Base-by-base conservation (phyloP, 2,113 vertebrate genomes). In the Xiphorhynchus elegans region DNA sequence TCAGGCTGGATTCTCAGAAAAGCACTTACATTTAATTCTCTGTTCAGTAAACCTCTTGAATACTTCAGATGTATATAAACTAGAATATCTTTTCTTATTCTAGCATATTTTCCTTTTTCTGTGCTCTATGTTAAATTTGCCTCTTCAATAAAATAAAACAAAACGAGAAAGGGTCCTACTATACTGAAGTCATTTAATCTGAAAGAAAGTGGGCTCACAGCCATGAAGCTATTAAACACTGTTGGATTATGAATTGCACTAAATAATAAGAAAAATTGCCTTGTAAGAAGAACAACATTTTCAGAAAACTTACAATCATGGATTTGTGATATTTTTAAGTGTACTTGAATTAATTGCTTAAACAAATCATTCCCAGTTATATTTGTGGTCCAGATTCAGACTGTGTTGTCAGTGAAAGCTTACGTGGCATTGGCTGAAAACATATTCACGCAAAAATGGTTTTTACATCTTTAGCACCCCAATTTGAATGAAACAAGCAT, bases 371-470 rank as follows among this genome's bases (percentile, higher is more conserved):
- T 82, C n/a, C 33, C 42, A 14, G 47, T 6, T 10, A 46, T 35
- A 73, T 46, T 62, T 39, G 29, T 62, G 19, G 17, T 62, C 13
- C 35, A 40, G 53, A 49, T 49, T 83, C 28, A 69, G 68, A 37
- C 14, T 31, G 16, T 23, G 5, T 3, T 88, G 59, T 70, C 40
- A 69, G 28, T 56, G 21, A 74, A 83, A 77, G 44, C 3, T 8
- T 19, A 35, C 0, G 0, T 73, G n/a, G 46, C 37, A 3, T 1
- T 25, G 23, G 11, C 42, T 70, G 26, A 42, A 67, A 52, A 50
- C 17, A 8, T 19, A 58, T 9, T 78, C 28, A 78, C 23, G 47
- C 35, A 42, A 37, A 84, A 89, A 9, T 17, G 10, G 0, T 46
- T 74, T 89, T 49, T 17, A 73, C 18, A 52, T 25, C 37, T 75